phyloP scores from a whole-genome alignment of 2,888 invertebrate genomes.

The Pollenia angustigena region DNA sequence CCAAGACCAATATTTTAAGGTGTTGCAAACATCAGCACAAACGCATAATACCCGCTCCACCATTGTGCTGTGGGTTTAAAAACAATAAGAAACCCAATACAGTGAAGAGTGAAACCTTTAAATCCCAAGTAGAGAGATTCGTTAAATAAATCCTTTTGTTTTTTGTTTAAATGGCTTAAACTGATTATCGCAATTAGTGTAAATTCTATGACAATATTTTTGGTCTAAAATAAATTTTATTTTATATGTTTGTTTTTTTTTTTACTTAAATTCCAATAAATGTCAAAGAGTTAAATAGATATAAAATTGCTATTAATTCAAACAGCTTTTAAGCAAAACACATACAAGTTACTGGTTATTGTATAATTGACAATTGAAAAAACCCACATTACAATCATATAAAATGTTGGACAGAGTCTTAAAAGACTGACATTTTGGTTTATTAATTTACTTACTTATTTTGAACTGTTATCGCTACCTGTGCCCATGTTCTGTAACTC shows the following conservation, averaged over 20 bases:
- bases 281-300: constrained; percentile 40
- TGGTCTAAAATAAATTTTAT: background rate
- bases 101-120: too few relatives aligned
- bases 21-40: too few relatives aligned
- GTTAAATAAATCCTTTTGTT: too few relatives aligned
- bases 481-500: too few relatives aligned
- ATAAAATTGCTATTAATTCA: constrained; percentile 44
- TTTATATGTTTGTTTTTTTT: background rate
- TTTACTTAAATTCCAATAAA: constrained; percentile 46
- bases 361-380: constrained; percentile 33
- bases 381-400: constrained; percentile 43
- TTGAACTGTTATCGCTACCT: too few relatives aligned
- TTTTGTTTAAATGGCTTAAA: too few relatives aligned
- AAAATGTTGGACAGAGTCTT: constrained; percentile 8
- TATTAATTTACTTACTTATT: too few relatives aligned
- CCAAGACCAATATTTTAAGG: too few relatives aligned
- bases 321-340: constrained; percentile 31
- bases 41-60: too few relatives aligned
- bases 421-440: background rate
- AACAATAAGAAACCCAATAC: too few relatives aligned
- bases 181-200: background rate
- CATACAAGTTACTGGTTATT: constrained; percentile 18
- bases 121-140: too few relatives aligned
- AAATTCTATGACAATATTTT: background rate
- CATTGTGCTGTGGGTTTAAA: too few relatives aligned